Percentiles rank a stretch among this genome's conserved stretches.
phyloP scores from a whole-genome alignment of 2,797 vertebrate species.

The Pantherophis vulpinus region DNA sequence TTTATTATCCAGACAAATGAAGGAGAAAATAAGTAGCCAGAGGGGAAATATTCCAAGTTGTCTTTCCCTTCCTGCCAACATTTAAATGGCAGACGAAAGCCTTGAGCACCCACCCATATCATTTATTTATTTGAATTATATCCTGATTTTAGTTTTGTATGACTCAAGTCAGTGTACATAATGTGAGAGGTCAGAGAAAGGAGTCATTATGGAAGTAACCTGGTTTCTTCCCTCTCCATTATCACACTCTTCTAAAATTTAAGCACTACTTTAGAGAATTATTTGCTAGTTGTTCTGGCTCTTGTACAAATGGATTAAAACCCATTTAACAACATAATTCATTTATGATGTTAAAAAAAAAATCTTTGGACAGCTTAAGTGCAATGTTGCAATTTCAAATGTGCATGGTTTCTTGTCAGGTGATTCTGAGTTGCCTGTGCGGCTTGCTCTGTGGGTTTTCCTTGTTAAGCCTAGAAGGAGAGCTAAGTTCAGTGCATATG shows the following conservation, averaged over 20 bases:
- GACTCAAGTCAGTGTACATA: neutral
- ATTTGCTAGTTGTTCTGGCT: conserved; percentile 34
- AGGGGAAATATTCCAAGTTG: conserved; percentile 25
- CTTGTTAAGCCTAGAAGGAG: neutral
- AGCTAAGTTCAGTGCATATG: neutral
- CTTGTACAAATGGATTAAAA: neutral
- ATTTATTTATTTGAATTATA: neutral
- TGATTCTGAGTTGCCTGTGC: neutral
- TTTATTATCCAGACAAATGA: neutral
- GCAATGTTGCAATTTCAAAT: conserved; percentile 26
- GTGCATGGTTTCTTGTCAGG: neutral
- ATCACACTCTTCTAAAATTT: neutral
- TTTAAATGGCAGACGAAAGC: neutral
- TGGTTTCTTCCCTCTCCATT: neutral
- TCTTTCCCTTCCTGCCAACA: conserved; percentile 45
- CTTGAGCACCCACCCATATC: too few relatives aligned
- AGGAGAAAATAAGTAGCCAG: neutral
- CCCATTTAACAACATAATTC: conserved; percentile 43
- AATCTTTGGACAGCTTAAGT: conserved; percentile 44
- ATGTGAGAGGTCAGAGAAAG: neutral
- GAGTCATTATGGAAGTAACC: neutral
- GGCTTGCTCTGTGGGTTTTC: conserved; percentile 20
- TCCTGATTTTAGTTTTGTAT: neutral
- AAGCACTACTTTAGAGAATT: conserved; percentile 51
- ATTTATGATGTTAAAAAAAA: conserved; percentile 30